Conservation (phyloP, 2,888 invertebrate genomes). For the Peribatodes rhomboidaria region DNA sequence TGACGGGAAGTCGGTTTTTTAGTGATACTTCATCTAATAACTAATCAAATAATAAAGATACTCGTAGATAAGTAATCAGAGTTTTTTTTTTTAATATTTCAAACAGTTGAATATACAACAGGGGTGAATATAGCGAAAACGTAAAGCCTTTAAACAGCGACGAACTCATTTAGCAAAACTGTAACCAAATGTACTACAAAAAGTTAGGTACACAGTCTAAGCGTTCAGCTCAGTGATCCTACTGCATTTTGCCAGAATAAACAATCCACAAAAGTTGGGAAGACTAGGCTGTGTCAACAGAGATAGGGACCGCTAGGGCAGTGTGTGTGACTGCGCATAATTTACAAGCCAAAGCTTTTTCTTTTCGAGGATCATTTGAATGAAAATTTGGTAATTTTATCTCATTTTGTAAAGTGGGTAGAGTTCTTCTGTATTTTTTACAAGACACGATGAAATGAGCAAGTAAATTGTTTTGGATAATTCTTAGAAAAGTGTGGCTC, state of each 20-base stretch:
- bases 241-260: slow-evolving; percentile 21
- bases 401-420: not conserved
- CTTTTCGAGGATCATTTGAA: slow-evolving; percentile 1
- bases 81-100: too few species aligned
- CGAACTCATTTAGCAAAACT: not conserved
- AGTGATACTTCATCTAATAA: too few species aligned
- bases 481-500: not conserved
- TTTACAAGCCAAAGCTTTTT: slow-evolving; percentile 11
- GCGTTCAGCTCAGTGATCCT: not conserved
- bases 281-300: slow-evolving; percentile 35
- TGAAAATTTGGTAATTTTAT: slow-evolving; percentile 17
- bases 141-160: not conserved
- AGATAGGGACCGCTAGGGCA: slow-evolving; percentile 29
- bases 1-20: too few species aligned
- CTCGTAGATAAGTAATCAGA: too few species aligned
- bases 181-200: not conserved
- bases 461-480: too few species aligned
- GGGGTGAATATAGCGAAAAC: not conserved
- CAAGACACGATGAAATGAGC: not conserved
- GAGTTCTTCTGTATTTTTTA: not conserved
- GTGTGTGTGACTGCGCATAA: slow-evolving; percentile 40
- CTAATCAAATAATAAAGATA: too few species aligned
- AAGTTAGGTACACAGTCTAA: slow-evolving; percentile 3
- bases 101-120: too few species aligned
- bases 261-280: slow-evolving; percentile 10